phyloP scores from a whole-genome alignment of 2,113 vertebrate species.

The Cygnus atratus region DNA sequence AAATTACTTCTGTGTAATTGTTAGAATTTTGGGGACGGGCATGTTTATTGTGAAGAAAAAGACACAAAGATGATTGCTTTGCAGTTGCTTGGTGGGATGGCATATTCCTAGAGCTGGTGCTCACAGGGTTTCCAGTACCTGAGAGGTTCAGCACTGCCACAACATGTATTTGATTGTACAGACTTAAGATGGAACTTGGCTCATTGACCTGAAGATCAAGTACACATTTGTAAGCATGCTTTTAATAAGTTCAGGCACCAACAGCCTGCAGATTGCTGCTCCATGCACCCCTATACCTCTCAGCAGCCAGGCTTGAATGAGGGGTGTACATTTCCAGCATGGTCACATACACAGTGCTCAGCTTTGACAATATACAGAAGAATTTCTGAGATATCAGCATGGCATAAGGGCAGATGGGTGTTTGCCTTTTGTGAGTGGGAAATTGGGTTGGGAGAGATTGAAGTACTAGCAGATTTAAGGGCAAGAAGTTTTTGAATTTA shows the following conservation, averaged over 20 bases:
- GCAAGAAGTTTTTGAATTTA: background rate
- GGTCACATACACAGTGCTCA: accelerated
- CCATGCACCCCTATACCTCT: background rate
- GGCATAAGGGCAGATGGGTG: background rate
- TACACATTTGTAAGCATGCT: background rate
- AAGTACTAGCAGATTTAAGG: background rate
- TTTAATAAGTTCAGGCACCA: background rate
- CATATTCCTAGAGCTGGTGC: background rate
- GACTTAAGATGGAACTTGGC: background rate
- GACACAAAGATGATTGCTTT: background rate
- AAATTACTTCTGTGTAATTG: conserved; percentile 13
- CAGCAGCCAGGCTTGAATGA: background rate
- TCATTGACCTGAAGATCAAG: background rate
- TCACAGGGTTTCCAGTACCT: background rate
- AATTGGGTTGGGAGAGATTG: background rate
- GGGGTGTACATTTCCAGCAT: background rate
- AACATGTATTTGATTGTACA: accelerated
- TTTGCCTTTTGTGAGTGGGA: accelerated
- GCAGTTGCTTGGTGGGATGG: background rate
- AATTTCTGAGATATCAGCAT: background rate
- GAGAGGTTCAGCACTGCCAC: background rate
- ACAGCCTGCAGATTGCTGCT: background rate
- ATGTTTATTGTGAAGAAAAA: background rate
- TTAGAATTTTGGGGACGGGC: background rate
- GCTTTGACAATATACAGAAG: background rate